Percentiles rank a stretch among this genome's conserved stretches.
Conservation (phyloP, 2,797 vertebrate genomes). For the Sciurus vulgaris region DNA sequence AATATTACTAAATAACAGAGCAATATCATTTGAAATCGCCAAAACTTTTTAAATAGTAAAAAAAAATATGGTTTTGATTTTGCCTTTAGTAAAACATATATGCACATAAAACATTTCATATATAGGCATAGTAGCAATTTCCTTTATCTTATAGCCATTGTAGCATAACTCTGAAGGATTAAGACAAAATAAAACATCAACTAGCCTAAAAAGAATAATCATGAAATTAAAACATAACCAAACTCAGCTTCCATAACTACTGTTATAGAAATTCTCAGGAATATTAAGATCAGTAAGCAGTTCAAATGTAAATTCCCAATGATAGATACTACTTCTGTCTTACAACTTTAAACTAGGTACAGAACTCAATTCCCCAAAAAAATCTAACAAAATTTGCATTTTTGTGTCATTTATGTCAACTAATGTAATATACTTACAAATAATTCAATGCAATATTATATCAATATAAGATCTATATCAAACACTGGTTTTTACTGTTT, state of each 20-base stretch:
- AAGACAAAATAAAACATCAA: neutral
- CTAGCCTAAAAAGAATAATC: neutral
- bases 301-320: neutral
- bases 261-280: neutral
- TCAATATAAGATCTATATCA: neutral
- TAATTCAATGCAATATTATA: neutral
- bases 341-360: neutral
- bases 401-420: neutral
- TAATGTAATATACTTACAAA: neutral
- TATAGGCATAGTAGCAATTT: neutral
- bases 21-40: neutral
- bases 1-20: neutral
- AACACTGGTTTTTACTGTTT: constrained; percentile 4
- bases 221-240: neutral
- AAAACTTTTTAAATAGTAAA: neutral
- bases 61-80: no score
- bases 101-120: neutral
- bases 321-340: neutral
- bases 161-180: neutral
- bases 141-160: neutral
- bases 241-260: neutral
- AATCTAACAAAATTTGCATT: neutral
- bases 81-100: no score
- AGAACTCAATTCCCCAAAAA: neutral
- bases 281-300: neutral